Evolutionary conservation across 1,140 invertebrate genomes (phyloP).

Genomic region (Leptoteleia sp.): DNA sequence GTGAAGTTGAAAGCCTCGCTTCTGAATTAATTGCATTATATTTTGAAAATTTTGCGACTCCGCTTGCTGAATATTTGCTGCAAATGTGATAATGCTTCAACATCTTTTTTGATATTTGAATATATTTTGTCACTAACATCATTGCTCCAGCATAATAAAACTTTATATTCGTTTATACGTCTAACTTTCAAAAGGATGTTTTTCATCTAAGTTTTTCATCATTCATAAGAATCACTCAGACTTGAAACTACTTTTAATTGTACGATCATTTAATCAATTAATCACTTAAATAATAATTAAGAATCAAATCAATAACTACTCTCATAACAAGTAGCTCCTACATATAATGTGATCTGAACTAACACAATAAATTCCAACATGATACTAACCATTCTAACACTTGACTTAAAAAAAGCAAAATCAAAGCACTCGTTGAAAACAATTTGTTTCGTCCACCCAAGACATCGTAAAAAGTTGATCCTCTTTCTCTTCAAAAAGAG

Average conservation of each 20-base stretch:
- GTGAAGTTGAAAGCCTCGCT: constrained; percentile 15
- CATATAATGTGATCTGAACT: constrained; percentile 1
- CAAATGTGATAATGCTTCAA: constrained; percentile 5
- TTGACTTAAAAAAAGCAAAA: constrained; percentile 10
- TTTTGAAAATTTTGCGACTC: constrained; percentile 8
- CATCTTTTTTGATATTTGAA: constrained; percentile 3
- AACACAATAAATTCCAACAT: constrained; percentile 9
- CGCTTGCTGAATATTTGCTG: constrained; percentile 33
- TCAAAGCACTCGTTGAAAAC: constrained; percentile 53
- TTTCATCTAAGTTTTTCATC: no score
- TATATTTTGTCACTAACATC: constrained; percentile 18
- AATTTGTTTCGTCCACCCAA: constrained; percentile 10
- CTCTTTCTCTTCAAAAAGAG: constrained; percentile 37
- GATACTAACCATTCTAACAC: constrained; percentile 21
- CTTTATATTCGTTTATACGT: neutral
- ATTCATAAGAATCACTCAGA: no score
- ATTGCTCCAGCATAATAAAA: constrained; percentile 10
- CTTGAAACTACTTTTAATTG: no score
- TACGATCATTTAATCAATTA: neutral
- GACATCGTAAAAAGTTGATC: constrained; percentile 6
- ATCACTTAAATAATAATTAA: neutral
- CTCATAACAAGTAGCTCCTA: constrained; percentile 4
- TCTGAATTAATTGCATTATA: constrained; percentile 9
- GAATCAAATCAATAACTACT: neutral
- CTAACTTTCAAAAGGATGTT: no score